Evolutionary conservation across 1,140 invertebrate species (phyloP).

Genomic region (Drosophila aff.): DNA sequence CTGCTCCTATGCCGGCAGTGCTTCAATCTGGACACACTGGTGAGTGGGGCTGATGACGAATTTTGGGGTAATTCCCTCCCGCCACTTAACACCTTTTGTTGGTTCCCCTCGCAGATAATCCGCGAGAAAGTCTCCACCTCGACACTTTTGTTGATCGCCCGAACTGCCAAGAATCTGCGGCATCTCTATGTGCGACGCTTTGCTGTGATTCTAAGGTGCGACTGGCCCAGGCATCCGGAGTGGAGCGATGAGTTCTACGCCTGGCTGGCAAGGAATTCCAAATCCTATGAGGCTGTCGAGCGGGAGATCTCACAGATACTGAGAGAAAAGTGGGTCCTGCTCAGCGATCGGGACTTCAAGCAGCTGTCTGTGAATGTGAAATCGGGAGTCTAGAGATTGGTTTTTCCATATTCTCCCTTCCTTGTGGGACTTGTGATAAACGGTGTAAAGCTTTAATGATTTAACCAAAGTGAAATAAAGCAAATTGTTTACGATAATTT

Average conservation of each 20-base stretch:
- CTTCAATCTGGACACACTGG: slow-evolving; percentile 88
- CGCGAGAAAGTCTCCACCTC: slow-evolving; percentile 92
- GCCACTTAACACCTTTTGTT: not conserved
- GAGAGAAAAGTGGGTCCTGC: slow-evolving; percentile 89
- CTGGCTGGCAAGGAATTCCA: slow-evolving; percentile 88
- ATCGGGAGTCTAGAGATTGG: slow-evolving; percentile 28
- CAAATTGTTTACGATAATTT: slow-evolving; percentile 20
- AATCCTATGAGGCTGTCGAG: slow-evolving; percentile 89
- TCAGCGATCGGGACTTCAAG: slow-evolving; percentile 91
- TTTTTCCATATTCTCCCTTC: not conserved
- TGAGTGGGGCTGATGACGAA: slow-evolving; percentile 68
- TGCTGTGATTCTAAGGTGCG: slow-evolving; percentile 89
- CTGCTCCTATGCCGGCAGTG: slow-evolving; percentile 88
- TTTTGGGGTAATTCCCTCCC: not conserved
- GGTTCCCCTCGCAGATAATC: slow-evolving; percentile 87
- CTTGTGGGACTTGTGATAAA: slow-evolving; percentile 69
- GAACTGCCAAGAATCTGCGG: slow-evolving; percentile 88
- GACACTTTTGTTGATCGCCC: slow-evolving; percentile 91
- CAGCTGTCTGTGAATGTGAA: slow-evolving; percentile 73
- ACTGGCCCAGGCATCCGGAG: slow-evolving; percentile 89
- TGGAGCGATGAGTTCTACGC: slow-evolving; percentile 89
- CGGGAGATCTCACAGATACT: slow-evolving; percentile 90
- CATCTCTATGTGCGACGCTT: slow-evolving; percentile 90
- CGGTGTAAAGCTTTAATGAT: slow-evolving; percentile 72
- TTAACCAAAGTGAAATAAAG: slow-evolving; percentile 30